Conservation (phyloP, 2,888 invertebrate genomes). For the Operophtera brumata region DNA sequence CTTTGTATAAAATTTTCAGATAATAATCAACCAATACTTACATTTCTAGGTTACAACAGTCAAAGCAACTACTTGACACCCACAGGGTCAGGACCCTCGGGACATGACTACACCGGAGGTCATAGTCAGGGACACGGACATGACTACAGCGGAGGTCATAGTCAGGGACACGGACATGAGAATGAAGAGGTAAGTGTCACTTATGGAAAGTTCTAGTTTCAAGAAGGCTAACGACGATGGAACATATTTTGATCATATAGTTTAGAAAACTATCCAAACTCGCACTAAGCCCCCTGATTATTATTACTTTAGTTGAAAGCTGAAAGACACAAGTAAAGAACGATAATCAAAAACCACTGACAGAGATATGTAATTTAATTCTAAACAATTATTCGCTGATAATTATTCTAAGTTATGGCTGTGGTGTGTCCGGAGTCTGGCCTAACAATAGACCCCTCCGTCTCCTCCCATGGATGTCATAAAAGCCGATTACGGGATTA, state of each 20-base stretch:
- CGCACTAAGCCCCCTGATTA: too few species aligned
- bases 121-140: slow-evolving; percentile 49
- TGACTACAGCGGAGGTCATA: slow-evolving; percentile 38
- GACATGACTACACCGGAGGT: slow-evolving; percentile 36
- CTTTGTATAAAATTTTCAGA: too few species aligned
- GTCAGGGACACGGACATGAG: slow-evolving; percentile 63
- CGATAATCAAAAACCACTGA: background rate
- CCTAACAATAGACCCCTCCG: too few species aligned
- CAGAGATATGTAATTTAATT: background rate
- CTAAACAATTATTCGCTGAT: background rate
- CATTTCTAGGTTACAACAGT: slow-evolving; percentile 41
- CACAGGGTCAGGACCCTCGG: slow-evolving; percentile 34
- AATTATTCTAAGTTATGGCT: too few species aligned
- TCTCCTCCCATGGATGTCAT: too few species aligned
- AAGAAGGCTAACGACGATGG: background rate
- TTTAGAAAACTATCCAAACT: too few species aligned
- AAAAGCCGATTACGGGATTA: too few species aligned
- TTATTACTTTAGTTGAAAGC: background rate
- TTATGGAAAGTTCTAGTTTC: background rate
- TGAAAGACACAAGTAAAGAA: too few species aligned
- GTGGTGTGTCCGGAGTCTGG: too few species aligned
- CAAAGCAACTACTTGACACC: slow-evolving; percentile 58
- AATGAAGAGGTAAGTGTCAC: slow-evolving; percentile 63
- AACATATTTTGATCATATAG: background rate
- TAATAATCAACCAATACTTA: background rate